These are phyloP conservation scores for Macrosoma leucophasiata DNA, from an alignment of 2,888 invertebrate genomes.

Conservation along the genomic window DNA sequence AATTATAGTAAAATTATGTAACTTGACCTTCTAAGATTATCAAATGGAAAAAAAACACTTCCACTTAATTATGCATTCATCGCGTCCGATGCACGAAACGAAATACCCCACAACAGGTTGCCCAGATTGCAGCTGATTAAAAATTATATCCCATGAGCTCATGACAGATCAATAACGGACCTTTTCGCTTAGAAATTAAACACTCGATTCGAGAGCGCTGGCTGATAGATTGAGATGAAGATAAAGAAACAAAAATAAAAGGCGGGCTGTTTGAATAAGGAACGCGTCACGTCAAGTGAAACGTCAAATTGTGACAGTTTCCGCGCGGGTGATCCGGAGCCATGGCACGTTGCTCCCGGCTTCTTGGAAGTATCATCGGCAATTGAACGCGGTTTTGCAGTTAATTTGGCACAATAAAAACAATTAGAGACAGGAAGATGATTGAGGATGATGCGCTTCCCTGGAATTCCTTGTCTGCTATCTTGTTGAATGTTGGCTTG, in stretches of 20 bases:
- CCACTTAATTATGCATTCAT: conserved; percentile 71
- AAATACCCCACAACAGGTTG: conserved; percentile 69
- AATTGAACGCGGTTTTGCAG: conserved; percentile 37
- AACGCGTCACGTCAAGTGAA: conserved; percentile 70
- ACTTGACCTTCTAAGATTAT: conserved; percentile 43
- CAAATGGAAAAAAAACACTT: conserved; percentile 61
- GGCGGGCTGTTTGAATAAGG: conserved; percentile 68
- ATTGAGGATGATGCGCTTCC: not conserved
- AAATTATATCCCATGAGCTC: conserved; percentile 48
- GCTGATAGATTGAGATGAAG: conserved; percentile 51
- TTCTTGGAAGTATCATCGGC: conserved; percentile 58
- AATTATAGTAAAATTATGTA: too few relatives aligned
- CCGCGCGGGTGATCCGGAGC: conserved; percentile 55
- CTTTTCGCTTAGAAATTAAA: conserved; percentile 42
- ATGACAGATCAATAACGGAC: conserved; percentile 40
- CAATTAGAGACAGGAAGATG: conserved; percentile 20
- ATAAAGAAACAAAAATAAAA: conserved; percentile 68
- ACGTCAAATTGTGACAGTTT: conserved; percentile 74
- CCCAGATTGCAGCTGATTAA: conserved; percentile 63
- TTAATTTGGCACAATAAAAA: conserved; percentile 33
- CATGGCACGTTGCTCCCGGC: conserved; percentile 51
- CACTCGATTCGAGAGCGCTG: conserved; percentile 32
- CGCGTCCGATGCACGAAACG: conserved; percentile 58
- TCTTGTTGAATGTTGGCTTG: too few relatives aligned
- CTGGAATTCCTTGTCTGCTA: not conserved